phyloP scores from a whole-genome alignment of 2,888 invertebrate species.

The Boloria euphrosyne region DNA sequence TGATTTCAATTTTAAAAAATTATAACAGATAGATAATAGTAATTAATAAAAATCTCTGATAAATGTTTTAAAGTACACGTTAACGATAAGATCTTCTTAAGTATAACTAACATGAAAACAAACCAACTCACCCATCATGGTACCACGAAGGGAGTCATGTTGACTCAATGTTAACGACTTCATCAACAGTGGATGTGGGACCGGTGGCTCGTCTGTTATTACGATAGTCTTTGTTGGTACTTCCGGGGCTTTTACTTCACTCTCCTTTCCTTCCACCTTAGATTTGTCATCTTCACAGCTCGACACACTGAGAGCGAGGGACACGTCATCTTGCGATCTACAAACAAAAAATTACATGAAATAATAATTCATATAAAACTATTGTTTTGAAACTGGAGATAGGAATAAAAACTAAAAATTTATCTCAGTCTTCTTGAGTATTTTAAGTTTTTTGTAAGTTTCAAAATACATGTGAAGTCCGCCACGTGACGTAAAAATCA shows the following conservation, averaged over 20 bases:
- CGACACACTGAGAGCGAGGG: slow-evolving; percentile 74
- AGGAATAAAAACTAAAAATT: too few species aligned
- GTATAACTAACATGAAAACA: neutral
- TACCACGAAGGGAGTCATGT: slow-evolving; percentile 68
- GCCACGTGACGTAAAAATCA: too few species aligned
- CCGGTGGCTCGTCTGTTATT: slow-evolving; percentile 70
- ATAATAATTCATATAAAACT: neutral
- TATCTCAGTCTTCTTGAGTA: too few species aligned
- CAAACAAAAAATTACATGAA: slow-evolving; percentile 18
- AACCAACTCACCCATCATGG: slow-evolving; percentile 70
- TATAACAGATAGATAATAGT: too few species aligned
- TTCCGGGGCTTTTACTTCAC: slow-evolving; percentile 49
- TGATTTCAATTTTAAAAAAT: too few species aligned
- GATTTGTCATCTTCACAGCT: slow-evolving; percentile 79
- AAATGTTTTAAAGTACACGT: too few species aligned
- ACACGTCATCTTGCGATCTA: slow-evolving; percentile 79
- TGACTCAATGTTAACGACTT: slow-evolving; percentile 75
- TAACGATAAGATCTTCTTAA: too few species aligned
- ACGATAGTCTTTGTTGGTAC: slow-evolving; percentile 70
- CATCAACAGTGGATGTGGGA: slow-evolving; percentile 76
- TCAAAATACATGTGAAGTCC: too few species aligned
- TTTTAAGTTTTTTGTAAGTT: too few species aligned
- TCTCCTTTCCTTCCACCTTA: slow-evolving; percentile 63
- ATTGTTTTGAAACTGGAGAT: too few species aligned
- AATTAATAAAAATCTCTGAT: too few species aligned